A percentile compares a stretch with the other conserved stretches of the same genome.
Evolutionary conservation across 2,888 invertebrate species (phyloP).

Genomic region (Lasioglossum pauxillum): DNA sequence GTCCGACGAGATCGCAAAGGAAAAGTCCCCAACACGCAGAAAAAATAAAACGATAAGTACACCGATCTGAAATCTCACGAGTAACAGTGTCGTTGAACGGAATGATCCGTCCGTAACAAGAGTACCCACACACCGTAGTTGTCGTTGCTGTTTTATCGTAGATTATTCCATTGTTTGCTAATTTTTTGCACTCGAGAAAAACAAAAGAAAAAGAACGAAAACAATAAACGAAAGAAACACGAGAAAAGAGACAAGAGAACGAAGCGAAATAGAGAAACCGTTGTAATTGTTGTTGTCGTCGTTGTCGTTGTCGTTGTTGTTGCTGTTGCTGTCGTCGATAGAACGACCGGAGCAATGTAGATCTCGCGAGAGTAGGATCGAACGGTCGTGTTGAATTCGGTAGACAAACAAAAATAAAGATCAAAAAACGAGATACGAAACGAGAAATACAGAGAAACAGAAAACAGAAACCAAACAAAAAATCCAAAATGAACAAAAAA

Average conservation of each 20-base stretch:
- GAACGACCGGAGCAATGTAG: not conserved
- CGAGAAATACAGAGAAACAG: not conserved
- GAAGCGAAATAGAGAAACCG: not conserved
- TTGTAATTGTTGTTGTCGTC: not conserved
- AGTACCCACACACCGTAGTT: not conserved
- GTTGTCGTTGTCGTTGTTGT: not conserved
- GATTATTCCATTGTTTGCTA: not conserved
- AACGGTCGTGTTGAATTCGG: slow-evolving; percentile 24
- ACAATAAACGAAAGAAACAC: not conserved
- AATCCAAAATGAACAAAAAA: slow-evolving; percentile 33
- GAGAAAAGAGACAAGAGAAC: not conserved
- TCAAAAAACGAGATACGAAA: not conserved
- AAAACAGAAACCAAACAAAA: not conserved
- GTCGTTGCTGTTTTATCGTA: slow-evolving; percentile 19
- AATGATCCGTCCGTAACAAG: slow-evolving; percentile 1
- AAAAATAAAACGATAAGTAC: slow-evolving; percentile 33
- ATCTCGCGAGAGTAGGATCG: slow-evolving; percentile 39
- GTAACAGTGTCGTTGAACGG: slow-evolving; percentile 7
- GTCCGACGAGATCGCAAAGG: slow-evolving; percentile 25
- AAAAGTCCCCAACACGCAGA: not conserved
- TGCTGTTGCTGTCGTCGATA: not conserved
- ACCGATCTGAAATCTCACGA: slow-evolving; percentile 9
- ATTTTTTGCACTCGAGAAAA: not conserved
- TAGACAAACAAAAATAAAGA: not conserved
- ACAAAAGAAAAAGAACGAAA: not conserved